These are phyloP conservation scores for Linepithema humile DNA, from an alignment of 1,140 invertebrate species.

Conservation along the genomic window DNA sequence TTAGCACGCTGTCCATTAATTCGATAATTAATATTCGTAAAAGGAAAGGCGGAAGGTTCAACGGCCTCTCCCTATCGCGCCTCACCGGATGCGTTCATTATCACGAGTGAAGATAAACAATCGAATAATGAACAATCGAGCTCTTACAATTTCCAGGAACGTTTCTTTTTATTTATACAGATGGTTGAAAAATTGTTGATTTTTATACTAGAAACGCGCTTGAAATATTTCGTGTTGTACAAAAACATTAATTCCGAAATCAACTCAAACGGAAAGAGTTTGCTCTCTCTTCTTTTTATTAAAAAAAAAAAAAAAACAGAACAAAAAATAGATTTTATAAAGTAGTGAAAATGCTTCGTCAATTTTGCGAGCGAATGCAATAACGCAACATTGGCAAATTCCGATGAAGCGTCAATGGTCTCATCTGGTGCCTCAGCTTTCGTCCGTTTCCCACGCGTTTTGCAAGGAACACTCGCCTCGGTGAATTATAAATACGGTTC, in stretches of 20 bases:
- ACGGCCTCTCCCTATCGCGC: constrained; percentile 14
- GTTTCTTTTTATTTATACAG: background rate
- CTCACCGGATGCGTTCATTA: constrained; percentile 40
- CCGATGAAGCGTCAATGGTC: background rate
- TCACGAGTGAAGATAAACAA: background rate
- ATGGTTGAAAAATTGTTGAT: background rate
- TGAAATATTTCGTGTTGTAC: too few species aligned
- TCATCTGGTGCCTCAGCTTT: too few species aligned
- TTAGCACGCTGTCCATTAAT: constrained; percentile 58
- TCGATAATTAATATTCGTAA: constrained; percentile 67
- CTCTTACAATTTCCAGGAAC: background rate
- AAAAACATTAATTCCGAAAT: too few species aligned
- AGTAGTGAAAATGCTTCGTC: too few species aligned
- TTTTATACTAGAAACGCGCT: too few species aligned
- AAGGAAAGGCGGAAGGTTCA: constrained; percentile 29
- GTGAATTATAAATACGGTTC: constrained; percentile 28
- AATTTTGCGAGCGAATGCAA: too few species aligned
- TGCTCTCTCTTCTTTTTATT: too few species aligned
- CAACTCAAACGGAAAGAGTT: too few species aligned
- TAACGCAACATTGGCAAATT: too few species aligned
- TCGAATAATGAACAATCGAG: background rate
- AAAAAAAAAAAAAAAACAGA: too few species aligned
- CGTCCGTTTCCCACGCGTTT: background rate
- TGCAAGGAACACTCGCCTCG: constrained; percentile 13
- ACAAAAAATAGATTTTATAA: too few species aligned